These are phyloP conservation scores for Drosophila colorata DNA, from an alignment of 2,888 invertebrate genomes.

Conservation along the genomic window DNA sequence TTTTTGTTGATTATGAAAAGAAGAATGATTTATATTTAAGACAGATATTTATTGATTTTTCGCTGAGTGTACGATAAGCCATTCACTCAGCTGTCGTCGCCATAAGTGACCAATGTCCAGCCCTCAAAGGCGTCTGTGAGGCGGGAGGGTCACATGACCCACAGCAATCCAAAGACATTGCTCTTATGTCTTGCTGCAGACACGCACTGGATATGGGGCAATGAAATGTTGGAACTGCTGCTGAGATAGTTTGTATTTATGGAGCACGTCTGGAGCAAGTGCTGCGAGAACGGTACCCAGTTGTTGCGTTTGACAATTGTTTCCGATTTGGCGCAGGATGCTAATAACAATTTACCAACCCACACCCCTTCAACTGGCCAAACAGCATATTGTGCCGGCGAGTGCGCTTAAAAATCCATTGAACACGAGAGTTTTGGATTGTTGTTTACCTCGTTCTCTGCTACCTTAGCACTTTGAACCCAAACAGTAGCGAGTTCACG, in stretches of 20 bases:
- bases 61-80: slow-evolving; percentile 7
- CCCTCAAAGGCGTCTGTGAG: neutral
- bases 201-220: slow-evolving; percentile 32
- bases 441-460: slow-evolving; percentile 11
- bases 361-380: neutral
- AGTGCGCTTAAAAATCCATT: slow-evolving; percentile 54
- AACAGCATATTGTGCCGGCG: slow-evolving; percentile 24
- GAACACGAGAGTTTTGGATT: slow-evolving; percentile 24
- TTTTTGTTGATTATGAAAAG: no score
- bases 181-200: slow-evolving; percentile 37
- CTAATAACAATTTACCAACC: slow-evolving; percentile 46
- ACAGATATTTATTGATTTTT: neutral
- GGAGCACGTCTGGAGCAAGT: slow-evolving; percentile 46
- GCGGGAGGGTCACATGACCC: slow-evolving; percentile 3
- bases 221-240: slow-evolving; percentile 46
- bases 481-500: slow-evolving; percentile 11
- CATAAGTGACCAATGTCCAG: slow-evolving; percentile 47
- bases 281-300: slow-evolving; percentile 36
- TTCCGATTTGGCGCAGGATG: slow-evolving; percentile 54
- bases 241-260: slow-evolving; percentile 55
- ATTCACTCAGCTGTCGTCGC: slow-evolving; percentile 51
- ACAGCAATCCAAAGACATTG: slow-evolving; percentile 22
- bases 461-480: slow-evolving; percentile 29
- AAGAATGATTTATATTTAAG: no score
- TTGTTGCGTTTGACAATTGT: slow-evolving; percentile 54